A percentile compares a stretch with the other conserved stretches of the same genome.
phyloP scores from a whole-genome alignment of 2,113 vertebrate species.

The Thomomys bottae region DNA sequence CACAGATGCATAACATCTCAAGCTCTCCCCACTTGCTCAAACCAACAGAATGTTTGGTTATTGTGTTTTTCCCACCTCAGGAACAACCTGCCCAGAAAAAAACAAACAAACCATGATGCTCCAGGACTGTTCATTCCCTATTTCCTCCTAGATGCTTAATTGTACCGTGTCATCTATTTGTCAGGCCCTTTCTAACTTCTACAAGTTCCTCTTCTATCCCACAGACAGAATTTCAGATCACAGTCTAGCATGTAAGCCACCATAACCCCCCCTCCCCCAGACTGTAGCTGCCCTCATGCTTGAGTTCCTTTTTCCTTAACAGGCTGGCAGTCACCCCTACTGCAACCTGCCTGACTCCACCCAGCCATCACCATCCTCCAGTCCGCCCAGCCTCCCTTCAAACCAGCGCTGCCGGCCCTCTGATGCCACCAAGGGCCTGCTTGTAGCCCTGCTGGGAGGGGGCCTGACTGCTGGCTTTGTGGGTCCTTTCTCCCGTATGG shows the following conservation, averaged over 20 bases:
- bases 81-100: constrained; percentile 36
- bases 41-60: neutral
- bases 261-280: neutral
- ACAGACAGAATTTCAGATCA: neutral
- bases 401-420: constrained; percentile 68
- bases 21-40: constrained; percentile 7
- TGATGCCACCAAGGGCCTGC: constrained; percentile 72
- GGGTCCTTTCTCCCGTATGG: constrained; percentile 75
- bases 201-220: neutral
- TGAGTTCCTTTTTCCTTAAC: constrained; percentile 53
- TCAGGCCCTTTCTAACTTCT: constrained; percentile 44
- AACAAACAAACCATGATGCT: too few relatives aligned
- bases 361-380: constrained; percentile 65
- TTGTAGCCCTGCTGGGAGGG: constrained; percentile 77
- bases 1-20: constrained; percentile 14
- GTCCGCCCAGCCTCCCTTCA: constrained; percentile 43
- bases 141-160: constrained; percentile 2
- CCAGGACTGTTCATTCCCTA: neutral
- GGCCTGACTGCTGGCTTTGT: constrained; percentile 74
- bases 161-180: neutral
- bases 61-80: neutral
- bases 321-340: constrained; percentile 63
- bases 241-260: neutral
- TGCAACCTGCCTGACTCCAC: constrained; percentile 69
- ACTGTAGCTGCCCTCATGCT: constrained; percentile 31